A percentile compares a stretch with the other conserved stretches of the same genome.
phyloP scores from a whole-genome alignment of 2,888 invertebrate genomes.

The Lottia scabra region DNA sequence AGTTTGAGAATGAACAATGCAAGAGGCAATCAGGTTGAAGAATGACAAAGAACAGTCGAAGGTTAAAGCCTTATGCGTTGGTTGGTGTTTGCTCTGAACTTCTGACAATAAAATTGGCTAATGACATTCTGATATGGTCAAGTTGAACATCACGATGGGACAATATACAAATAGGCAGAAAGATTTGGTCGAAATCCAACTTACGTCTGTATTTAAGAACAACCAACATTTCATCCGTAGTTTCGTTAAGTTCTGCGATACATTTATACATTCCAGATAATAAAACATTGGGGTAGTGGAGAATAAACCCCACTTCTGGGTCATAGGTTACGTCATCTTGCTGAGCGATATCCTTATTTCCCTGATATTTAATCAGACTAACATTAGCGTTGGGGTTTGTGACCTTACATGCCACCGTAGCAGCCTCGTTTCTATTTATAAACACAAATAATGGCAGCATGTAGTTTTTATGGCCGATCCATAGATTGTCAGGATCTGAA shows the following conservation, averaged over 20 bases:
- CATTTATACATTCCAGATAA: constrained; percentile 42
- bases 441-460: constrained; percentile 15
- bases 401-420: constrained; percentile 39
- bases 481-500: constrained; percentile 38
- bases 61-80: too few relatives aligned
- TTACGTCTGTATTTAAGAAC: constrained; percentile 12
- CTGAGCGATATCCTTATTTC: constrained; percentile 10
- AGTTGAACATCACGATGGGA: too few relatives aligned
- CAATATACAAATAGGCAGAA: too few relatives aligned
- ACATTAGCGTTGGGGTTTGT: constrained; percentile 42
- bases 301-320: constrained; percentile 41
- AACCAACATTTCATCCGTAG: constrained; percentile 9
- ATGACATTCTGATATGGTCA: too few relatives aligned
- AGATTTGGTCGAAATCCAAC: neutral
- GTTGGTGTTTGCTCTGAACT: too few relatives aligned
- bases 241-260: constrained; percentile 23
- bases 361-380: constrained; percentile 22
- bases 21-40: too few relatives aligned
- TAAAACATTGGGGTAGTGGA: constrained; percentile 35
- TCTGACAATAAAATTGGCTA: too few relatives aligned
- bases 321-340: constrained; percentile 37
- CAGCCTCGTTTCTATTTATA: constrained; percentile 24
- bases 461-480: constrained; percentile 19
- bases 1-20: too few relatives aligned
- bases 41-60: too few relatives aligned